Base-by-base conservation (phyloP, 2,113 vertebrate species). In the Callorhinus ursinus region DNA sequence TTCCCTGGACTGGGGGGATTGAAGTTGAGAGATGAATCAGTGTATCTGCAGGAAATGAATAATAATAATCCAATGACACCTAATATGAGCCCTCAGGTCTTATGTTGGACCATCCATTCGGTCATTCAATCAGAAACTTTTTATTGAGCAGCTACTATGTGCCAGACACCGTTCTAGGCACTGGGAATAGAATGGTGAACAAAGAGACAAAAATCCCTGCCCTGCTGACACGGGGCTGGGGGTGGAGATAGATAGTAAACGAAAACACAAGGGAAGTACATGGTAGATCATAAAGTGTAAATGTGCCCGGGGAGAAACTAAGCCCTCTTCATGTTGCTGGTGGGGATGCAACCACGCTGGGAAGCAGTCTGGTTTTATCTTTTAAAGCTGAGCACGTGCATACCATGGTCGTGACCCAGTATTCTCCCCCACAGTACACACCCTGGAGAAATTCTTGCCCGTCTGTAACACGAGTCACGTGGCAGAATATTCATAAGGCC, bases 331-430 rank as follows among this genome's bases (percentile, higher is more conserved):
- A 26, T 69, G 21, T 7, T 0, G 26, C 24, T 26, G 26, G 69
- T 69, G 59, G 61, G 82, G 42, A 46, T 1, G 24, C 31, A 14
- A 55, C 53, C 39, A 1, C 10, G 21, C 21, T 16, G 9, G 61
- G 53, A 33, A 55, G 28, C 9, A n/a, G 63, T 26, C 4, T 28
- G 14, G 18, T 67, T 80, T 90, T n/a, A 26, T 63, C 80, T 83
- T 53, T 21, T 28, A 71, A 51, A 86, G 55, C 31, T 7, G 10
- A 57, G 46, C 74, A 0, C 0, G 2, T 5, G 1, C 3, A 0
- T 1, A 26, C 7, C 31, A 15, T 46, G 15, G 15, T 36, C 24
- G 4, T 0, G 14, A 15, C 53, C 72, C 57, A 15, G 22, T 7
- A 0, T 59, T 59, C 88, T 11, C 19, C 76, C 5, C 2, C 9